phyloP scores from a whole-genome alignment of 1,140 invertebrate species.

The Gonatopus flavifemur region DNA sequence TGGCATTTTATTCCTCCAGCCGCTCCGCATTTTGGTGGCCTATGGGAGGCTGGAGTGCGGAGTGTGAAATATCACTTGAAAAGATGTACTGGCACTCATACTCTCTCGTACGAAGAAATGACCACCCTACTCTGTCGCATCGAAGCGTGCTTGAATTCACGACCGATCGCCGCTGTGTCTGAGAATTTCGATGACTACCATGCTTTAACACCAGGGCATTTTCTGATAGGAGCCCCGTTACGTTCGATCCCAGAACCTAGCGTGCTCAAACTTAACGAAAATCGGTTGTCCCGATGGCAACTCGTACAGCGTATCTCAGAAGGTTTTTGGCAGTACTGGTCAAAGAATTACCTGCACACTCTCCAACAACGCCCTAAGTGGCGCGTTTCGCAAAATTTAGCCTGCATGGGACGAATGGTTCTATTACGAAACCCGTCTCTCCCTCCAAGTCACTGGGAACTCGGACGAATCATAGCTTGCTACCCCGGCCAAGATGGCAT shows the following conservation, averaged over 20 bases:
- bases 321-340: constrained; percentile 40
- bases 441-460: constrained; percentile 43
- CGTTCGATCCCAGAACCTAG: no score
- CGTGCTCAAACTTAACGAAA: no score
- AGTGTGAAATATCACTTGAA: constrained; percentile 8
- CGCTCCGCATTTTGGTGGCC: constrained; percentile 46
- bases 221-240: constrained; percentile 20
- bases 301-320: constrained; percentile 8
- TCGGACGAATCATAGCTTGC: constrained; percentile 41
- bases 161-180: constrained; percentile 19
- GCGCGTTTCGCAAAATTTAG: neutral
- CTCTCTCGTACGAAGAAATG: constrained; percentile 33
- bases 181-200: constrained; percentile 24
- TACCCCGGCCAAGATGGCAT: constrained; percentile 42
- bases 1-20: constrained; percentile 50
- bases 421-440: constrained; percentile 38
- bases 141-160: constrained; percentile 30
- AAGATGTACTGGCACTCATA: constrained; percentile 10
- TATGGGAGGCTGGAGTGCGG: constrained; percentile 43
- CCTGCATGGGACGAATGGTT: constrained; percentile 27
- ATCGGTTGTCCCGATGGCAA: no score
- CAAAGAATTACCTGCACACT: constrained; percentile 34
- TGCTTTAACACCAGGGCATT: constrained; percentile 25
- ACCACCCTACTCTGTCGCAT: constrained; percentile 28
- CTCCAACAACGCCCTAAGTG: constrained; percentile 38